These are phyloP conservation scores for Brachionichthys hirsutus DNA, from an alignment of 2,113 vertebrate genomes.

Conservation along the genomic window DNA sequence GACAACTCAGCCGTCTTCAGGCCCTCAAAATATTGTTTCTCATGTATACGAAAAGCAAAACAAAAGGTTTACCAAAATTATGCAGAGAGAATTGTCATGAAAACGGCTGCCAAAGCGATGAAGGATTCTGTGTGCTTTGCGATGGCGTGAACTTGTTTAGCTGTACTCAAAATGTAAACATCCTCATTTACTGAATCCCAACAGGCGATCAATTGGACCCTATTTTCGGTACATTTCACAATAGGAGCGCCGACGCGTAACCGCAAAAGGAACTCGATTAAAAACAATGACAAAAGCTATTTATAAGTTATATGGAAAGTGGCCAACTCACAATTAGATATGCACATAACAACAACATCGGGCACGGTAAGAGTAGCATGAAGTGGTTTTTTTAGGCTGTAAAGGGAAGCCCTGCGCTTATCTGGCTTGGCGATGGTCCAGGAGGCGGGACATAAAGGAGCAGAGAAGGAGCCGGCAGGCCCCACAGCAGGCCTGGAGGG, in stretches of 20 bases:
- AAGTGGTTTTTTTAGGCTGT: constrained; percentile 8
- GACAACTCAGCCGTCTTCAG: too few relatives aligned
- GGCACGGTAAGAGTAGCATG: constrained; percentile 11
- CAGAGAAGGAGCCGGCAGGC: constrained; percentile 34
- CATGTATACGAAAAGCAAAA: too few relatives aligned
- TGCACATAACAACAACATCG: constrained; percentile 5
- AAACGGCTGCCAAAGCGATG: neutral
- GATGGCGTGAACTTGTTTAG: constrained; percentile 10
- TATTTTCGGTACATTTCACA: constrained; percentile 35
- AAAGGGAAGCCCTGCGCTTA: constrained; percentile 27
- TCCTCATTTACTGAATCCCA: constrained; percentile 37
- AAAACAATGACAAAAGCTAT: neutral
- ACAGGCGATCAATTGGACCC: constrained; percentile 34
- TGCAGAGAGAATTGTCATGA: neutral
- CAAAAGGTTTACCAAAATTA: too few relatives aligned
- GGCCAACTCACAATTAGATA: constrained; percentile 17
- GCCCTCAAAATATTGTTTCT: too few relatives aligned
- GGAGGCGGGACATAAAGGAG: constrained; percentile 41
- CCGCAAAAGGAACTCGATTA: neutral
- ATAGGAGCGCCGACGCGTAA: constrained; percentile 7
- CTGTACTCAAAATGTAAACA: constrained; percentile 41
- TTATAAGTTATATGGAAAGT: neutral
- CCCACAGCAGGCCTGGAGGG: constrained; percentile 40
- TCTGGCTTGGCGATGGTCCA: constrained; percentile 50
- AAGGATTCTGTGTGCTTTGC: constrained; percentile 2